Evolutionary conservation across 2,888 invertebrate species (phyloP).

Genomic region (Adelognathus sp.): DNA sequence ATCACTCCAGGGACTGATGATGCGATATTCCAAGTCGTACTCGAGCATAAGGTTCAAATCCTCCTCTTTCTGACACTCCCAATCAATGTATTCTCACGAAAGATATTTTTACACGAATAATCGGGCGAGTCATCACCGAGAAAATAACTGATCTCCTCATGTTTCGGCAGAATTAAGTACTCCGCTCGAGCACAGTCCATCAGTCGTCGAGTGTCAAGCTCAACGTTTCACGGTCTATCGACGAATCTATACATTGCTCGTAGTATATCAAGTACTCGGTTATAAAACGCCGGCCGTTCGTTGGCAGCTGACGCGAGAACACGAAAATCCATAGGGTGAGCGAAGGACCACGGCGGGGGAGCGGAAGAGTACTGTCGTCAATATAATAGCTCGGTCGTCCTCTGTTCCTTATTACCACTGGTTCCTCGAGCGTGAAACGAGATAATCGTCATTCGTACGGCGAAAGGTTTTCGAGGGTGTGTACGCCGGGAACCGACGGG

Average conservation of each 20-base stretch:
- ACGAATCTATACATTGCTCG: background rate
- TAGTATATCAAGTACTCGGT: conserved; percentile 5
- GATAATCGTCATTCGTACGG: conserved; percentile 69
- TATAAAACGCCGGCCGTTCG: conserved; percentile 7
- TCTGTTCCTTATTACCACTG: conserved; percentile 37
- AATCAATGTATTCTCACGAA: no score
- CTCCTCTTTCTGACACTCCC: no score
- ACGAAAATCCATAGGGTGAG: conserved; percentile 1
- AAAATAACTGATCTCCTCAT: background rate
- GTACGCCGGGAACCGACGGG: background rate
- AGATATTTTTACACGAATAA: no score
- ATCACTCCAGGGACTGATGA: no score
- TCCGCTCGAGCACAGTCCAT: no score
- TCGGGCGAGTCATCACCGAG: background rate
- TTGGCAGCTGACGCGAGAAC: conserved; percentile 28
- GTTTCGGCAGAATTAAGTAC: background rate
- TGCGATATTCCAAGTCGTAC: no score
- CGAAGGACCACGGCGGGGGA: background rate
- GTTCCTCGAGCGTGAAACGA: conserved; percentile 66
- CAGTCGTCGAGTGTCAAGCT: conserved; percentile 13
- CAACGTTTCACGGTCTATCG: background rate
- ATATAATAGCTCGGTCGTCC: conserved; percentile 7
- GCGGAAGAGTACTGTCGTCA: background rate
- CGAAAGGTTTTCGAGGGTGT: conserved; percentile 22
- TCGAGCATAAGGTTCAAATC: no score